Base-by-base conservation (phyloP, 1,140 invertebrate genomes). In the Bombus pyrosoma region DNA sequence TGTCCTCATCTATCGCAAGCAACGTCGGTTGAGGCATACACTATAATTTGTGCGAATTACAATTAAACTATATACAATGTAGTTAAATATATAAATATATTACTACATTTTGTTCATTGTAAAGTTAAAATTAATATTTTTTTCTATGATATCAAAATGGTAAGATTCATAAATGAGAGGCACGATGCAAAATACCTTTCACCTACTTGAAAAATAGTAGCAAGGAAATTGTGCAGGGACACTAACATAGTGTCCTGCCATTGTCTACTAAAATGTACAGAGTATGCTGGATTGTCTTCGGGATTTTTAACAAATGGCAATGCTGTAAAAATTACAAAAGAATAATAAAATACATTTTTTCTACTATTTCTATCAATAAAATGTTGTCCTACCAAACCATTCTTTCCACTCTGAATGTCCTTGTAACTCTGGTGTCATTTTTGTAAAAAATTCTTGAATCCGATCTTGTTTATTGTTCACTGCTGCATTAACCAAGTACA, bases 161-260 rank as follows among this genome's bases (percentile, higher is more conserved):
- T 71, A 47, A 25, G 73, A 74, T 59, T 75, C 73, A 22, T 69
- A 83, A 77, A 59, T 80, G 32, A 80, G 34, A 73, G 76, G 39
- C 68, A 85, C 37, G 34, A 72, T 77, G 76, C 43, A 74, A 68
- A 86, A 71, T 74, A 72, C 85, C 71, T 89, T 90, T 87, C 75
- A 92, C 88, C 89, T 94, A 97, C 96, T 95, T 98, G 97, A 92
- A 98, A 98, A 72, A 99, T 97, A 57, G 98, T 98, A 39, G 98
- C 97, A 62, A 99, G 95, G 92, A 99, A 98, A 95, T 99, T 99
- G 92, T 99, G 98, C 37, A 99, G 95, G 1, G 98, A 99, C n/a
- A 99, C 96, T 66, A 98, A 94, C 91, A 99, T 96, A 68, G 98
- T 99, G 92, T 99, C 99, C 93, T 99, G 98, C 98, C 98, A 99